Base-by-base conservation (phyloP, 2,888 invertebrate genomes). In the Dryadula phaetusa region DNA sequence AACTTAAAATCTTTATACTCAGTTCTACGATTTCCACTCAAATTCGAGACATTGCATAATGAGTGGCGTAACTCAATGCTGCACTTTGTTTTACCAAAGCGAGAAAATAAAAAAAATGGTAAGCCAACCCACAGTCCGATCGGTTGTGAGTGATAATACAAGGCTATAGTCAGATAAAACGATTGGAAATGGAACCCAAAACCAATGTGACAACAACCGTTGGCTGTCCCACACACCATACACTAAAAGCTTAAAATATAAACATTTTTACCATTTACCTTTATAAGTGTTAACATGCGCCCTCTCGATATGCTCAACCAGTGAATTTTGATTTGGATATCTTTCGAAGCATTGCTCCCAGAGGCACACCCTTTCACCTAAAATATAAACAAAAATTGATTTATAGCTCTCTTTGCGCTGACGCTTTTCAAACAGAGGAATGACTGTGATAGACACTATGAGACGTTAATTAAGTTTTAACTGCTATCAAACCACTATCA, bases 281-380 rank as follows among this genome's bases (percentile, higher is more conserved):
- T 95, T 95, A 84, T 94, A 97, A 77, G 96, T 94, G 82, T 98
- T 98, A 44, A 99, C 97, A 84, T 99, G 99, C 49, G 95, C 94
- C 78, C 96, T 95, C 79, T 97, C 97, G 61, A 97, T 97, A 77
- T 97, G 97, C 66, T 95, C 94, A 1, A 97, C 97, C 70, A 99
- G 92, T 7, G 95, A 94, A 62, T 93, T 95, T 82, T 98, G 98
- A 74, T 95, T 95, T 3, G 95, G 94, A 86, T 97, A 98, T 75
- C 95, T 94, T 77, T 95, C 94, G 75, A 95, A 95, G 83, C 99
- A 99, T 68, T 96, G 95, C 69, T 96, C 95, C 99, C 99, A 99
- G 75, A 95, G 94, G 83, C 99, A 99, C 18, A 84, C 77, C 75
- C 88, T 80, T 75, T 93, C 93, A 71, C 88, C 93, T 93, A 75